phyloP scores from a whole-genome alignment of 2,113 vertebrate species.

The Ellobius talpinus region DNA sequence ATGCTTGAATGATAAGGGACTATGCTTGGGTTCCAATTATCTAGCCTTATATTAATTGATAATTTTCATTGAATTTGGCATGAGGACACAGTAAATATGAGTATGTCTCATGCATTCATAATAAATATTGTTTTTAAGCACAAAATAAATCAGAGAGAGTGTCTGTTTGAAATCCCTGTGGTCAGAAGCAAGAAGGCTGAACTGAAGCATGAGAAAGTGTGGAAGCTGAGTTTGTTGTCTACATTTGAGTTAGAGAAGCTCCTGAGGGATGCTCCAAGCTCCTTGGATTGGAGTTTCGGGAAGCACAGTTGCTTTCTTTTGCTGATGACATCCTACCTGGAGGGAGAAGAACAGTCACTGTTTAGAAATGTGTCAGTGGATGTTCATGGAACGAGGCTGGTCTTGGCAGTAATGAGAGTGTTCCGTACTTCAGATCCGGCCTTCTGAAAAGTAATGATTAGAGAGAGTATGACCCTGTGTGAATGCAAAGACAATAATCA shows the following conservation, averaged over 20 bases:
- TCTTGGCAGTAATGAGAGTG: background rate
- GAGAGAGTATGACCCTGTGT: background rate
- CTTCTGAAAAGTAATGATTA: conserved; percentile 22
- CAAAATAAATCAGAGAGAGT: conserved; percentile 45
- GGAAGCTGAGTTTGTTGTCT: conserved; percentile 49
- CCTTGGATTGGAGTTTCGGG: conserved; percentile 23
- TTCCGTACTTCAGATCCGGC: background rate
- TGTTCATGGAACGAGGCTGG: background rate
- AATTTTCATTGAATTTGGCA: conserved; percentile 40
- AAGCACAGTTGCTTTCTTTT: conserved; percentile 59
- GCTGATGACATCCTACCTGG: background rate
- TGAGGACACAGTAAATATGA: background rate
- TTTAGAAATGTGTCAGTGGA: background rate
- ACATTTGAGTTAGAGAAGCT: conserved; percentile 32
- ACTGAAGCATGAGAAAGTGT: conserved; percentile 36
- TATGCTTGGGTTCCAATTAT: conserved; percentile 44
- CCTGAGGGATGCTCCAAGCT: background rate
- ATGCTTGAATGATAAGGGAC: background rate
- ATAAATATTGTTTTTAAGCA: conserved; percentile 59
- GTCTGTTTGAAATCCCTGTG: conserved; percentile 34
- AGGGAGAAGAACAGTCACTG: background rate
- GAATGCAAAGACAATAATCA: conserved; percentile 46
- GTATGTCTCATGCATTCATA: conserved; percentile 5
- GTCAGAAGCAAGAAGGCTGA: conserved; percentile 49
- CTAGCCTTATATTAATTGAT: background rate